Percentiles rank a stretch among this genome's conserved stretches.
Conservation (phyloP, 53 echinoderm and acorn worm genomes). For the Luidia sarsii region DNA sequence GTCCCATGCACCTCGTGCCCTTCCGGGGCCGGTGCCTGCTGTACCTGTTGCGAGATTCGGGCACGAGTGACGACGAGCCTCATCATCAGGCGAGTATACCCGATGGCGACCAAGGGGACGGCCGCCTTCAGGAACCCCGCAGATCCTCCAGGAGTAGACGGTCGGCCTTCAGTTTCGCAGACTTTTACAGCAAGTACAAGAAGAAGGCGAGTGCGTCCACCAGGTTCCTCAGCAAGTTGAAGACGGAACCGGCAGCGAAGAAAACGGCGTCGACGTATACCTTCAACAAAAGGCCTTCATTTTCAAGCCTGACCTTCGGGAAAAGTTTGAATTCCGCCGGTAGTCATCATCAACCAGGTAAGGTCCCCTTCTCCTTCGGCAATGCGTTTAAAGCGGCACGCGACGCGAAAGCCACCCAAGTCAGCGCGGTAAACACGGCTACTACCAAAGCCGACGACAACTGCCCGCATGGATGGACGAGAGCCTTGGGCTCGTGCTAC, state of each 20-base stretch:
- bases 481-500: neutral
- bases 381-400: no score
- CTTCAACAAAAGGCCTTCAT: neutral
- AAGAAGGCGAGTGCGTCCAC: neutral
- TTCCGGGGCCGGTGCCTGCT: conserved; percentile 12
- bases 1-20: conserved; percentile 3
- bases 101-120: neutral
- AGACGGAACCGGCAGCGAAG: no score
- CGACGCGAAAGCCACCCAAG: neutral
- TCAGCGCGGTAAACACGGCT: no score
- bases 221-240: conserved; percentile 2
- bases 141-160: conserved; percentile 15
- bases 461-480: neutral
- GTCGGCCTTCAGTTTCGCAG: neutral
- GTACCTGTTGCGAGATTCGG: no score
- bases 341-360: no score
- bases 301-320: neutral
- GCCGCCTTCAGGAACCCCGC: neutral
- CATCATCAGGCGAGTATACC: no score
- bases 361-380: no score
- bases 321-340: neutral
- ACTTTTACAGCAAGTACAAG: neutral
- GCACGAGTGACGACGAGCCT: neutral
- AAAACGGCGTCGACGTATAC: no score
- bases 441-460: no score